Percentiles rank a stretch among this genome's conserved stretches.
Conservation (phyloP, 2,797 vertebrate genomes). For the Gallirallus australis region DNA sequence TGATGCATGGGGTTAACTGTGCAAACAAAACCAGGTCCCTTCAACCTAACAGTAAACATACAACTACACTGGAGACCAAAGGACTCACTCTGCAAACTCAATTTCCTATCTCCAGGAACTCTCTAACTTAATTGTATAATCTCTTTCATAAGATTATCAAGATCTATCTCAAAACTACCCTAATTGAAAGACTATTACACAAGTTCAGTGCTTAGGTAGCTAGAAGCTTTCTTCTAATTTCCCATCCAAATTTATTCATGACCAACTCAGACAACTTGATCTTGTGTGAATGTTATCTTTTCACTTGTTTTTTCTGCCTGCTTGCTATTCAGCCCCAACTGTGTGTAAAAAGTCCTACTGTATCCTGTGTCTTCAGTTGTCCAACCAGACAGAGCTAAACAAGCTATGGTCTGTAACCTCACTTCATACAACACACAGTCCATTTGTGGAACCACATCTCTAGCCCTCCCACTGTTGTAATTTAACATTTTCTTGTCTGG, state of each 20-base stretch:
- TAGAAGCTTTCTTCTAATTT: slow-evolving; percentile 38
- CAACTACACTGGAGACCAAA: not conserved
- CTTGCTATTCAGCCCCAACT: not conserved
- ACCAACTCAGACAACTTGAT: not conserved
- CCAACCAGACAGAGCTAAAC: not conserved
- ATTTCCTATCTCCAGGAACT: slow-evolving; percentile 55
- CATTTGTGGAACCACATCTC: not conserved
- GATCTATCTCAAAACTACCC: slow-evolving; percentile 63
- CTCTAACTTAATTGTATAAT: slow-evolving; percentile 54
- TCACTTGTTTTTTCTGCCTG: not conserved
- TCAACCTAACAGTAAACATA: slow-evolving; percentile 8
- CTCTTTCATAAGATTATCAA: slow-evolving; percentile 61
- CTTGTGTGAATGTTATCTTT: not conserved
- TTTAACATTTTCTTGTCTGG: not conserved
- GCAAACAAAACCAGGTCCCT: not conserved
- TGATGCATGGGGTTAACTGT: not conserved
- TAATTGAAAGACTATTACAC: slow-evolving; percentile 59
- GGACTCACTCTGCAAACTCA: slow-evolving; percentile 24
- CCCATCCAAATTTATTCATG: slow-evolving; percentile 41
- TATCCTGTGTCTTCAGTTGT: not conserved
- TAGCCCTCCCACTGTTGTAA: not conserved
- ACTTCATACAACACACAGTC: not conserved
- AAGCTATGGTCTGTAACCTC: not conserved
- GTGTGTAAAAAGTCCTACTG: not conserved
- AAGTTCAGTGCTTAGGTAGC: slow-evolving; percentile 26